Conservation (phyloP, 2,888 invertebrate genomes). For the Magallana nippona region DNA sequence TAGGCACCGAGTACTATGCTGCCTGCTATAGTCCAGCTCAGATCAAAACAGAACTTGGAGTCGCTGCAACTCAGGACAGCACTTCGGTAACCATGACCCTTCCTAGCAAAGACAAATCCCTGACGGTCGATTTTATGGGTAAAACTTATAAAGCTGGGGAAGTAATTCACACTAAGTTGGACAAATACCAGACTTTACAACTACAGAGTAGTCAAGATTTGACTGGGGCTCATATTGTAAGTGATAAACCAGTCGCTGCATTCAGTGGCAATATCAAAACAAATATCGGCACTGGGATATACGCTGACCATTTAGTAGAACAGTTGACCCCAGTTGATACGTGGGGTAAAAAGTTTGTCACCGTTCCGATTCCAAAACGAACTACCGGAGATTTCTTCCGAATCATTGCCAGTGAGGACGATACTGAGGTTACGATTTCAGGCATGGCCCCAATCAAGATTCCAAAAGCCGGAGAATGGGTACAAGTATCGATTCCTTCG, state of each 20-base stretch:
- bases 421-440: conserved; percentile 55
- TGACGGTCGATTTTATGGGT: conserved; percentile 54
- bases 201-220: conserved; percentile 64
- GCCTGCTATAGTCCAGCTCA: conserved; percentile 54
- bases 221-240: conserved; percentile 65
- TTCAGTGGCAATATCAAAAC: conserved; percentile 68
- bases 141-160: conserved; percentile 58
- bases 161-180: conserved; percentile 53
- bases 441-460: conserved; percentile 46
- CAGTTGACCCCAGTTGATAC: conserved; percentile 68
- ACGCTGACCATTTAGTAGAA: conserved; percentile 64
- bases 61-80: conserved; percentile 53
- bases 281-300: conserved; percentile 51
- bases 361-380: conserved; percentile 67
- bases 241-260: conserved; percentile 65
- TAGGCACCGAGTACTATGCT: conserved; percentile 62
- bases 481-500: conserved; percentile 49
- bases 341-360: conserved; percentile 72
- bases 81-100: conserved; percentile 57
- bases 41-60: conserved; percentile 56
- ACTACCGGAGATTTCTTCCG: conserved; percentile 68
- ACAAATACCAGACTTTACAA: conserved; percentile 58
- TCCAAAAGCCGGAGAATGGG: conserved; percentile 49
- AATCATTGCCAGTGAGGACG: conserved; percentile 61
- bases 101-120: conserved; percentile 47